Evolutionary conservation across 1,140 invertebrate genomes (phyloP), one percentile per base, ranked within the genome.

Genomic region (Nylanderia fulva): DNA sequence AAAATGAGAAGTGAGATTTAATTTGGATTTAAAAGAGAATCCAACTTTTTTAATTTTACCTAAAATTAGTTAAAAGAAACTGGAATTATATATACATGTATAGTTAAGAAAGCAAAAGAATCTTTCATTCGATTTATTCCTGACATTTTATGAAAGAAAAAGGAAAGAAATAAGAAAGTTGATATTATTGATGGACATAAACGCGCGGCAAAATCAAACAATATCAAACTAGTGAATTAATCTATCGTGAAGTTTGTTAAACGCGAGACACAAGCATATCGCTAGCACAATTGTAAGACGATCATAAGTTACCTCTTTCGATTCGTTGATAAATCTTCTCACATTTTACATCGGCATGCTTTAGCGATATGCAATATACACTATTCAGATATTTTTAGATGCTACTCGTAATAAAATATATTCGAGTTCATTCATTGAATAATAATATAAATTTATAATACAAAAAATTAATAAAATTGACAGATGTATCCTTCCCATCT

Each of bases 221-320:
- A 94, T 94, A 94, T 94, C 91, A 88, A 92, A 89, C 92, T 93
- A 93, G 92, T 94, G 92, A 91, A 94, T 94, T 95, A 95, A 94
- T 94, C 92, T 93, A 93, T 93, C 92, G 90, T 89, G 92, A 13
- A 93, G 93, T 92, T 93, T 93, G 94, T 95, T 93, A 94, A 95
- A 94, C 91, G 92, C 91, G 93, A 94, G 92, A 94, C 93, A 94
- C 94, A 94, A 94, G 92, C 89, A 84, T 75, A 89, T 93, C 92
- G 93, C 91, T 90, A 89, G 86, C 79, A 91, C 92, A 93, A 94
- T 94, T 92, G 90, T 91, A 92, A 91, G 87, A 84, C 76, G 15
- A 48, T 48, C 6, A 48, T 18, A 48, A 15, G 13, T 91, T 48
- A 64, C 13, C 86, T 68, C 76, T 68, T 75, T 69, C 69, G 74